phyloP scores from a whole-genome alignment of 2,888 invertebrate species.

The Epirrhoe tristata region DNA sequence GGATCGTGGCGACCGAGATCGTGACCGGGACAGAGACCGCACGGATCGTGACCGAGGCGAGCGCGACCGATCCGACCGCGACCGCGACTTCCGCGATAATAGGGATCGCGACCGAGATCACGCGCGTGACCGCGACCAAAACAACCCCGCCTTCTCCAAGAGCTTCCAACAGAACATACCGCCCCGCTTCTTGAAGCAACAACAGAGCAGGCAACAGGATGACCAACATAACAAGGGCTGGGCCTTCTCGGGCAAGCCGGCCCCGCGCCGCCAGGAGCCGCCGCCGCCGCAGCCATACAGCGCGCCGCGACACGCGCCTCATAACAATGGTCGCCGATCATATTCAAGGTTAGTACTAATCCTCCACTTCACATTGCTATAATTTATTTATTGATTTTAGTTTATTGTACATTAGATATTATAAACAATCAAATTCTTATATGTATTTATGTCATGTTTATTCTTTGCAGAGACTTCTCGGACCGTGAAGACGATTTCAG shows the following conservation, averaged over 20 bases:
- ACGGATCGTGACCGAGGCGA: constrained; percentile 45
- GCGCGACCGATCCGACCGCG: constrained; percentile 51
- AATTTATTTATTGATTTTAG: too few relatives aligned
- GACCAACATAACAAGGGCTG: constrained; percentile 72
- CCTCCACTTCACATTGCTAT: neutral
- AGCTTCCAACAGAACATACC: constrained; percentile 94
- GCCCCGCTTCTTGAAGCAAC: constrained; percentile 93
- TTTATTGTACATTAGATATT: too few relatives aligned
- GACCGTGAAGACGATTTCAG: constrained; percentile 80
- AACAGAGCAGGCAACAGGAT: constrained; percentile 84
- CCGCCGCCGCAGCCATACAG: constrained; percentile 59
- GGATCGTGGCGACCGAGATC: constrained; percentile 38
- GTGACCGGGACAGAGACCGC: constrained; percentile 64
- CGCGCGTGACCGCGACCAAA: constrained; percentile 79
- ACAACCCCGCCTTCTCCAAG: constrained; percentile 88
- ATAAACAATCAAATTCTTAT: too few relatives aligned
- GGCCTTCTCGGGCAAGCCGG: constrained; percentile 74
- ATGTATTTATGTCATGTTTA: neutral
- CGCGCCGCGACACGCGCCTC: constrained; percentile 71
- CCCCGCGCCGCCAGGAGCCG: constrained; percentile 71
- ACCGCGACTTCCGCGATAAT: constrained; percentile 61
- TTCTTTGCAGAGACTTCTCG: constrained; percentile 74
- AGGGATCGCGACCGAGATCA: constrained; percentile 57
- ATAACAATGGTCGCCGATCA: constrained; percentile 73
- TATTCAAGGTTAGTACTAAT: constrained; percentile 69